phyloP scores from a whole-genome alignment of 2,888 invertebrate genomes.

The Silvanus unidentatus region DNA sequence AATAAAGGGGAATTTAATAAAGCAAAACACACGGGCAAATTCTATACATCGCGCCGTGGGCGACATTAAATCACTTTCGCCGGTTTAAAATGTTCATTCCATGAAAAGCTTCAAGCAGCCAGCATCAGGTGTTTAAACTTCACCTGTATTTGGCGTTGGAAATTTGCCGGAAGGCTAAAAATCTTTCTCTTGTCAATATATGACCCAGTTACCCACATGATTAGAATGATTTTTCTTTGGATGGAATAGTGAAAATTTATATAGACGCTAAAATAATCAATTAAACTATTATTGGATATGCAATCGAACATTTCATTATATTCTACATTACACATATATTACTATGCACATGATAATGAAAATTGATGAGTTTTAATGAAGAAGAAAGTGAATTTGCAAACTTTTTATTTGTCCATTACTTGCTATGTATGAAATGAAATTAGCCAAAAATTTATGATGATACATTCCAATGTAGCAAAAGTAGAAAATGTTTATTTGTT shows the following conservation, averaged over 20 bases:
- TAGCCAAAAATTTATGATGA: too few relatives aligned
- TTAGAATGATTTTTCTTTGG: slow-evolving; percentile 1
- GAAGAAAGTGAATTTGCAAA: neutral
- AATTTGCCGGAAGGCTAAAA: slow-evolving; percentile 19
- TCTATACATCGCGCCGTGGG: neutral
- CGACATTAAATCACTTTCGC: slow-evolving; percentile 2
- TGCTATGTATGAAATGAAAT: too few relatives aligned
- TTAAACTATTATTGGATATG: neutral
- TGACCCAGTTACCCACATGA: slow-evolving; percentile 25
- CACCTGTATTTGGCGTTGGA: slow-evolving; percentile 16
- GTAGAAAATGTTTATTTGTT: too few relatives aligned
- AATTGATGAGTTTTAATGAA: too few relatives aligned
- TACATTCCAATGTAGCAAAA: too few relatives aligned
- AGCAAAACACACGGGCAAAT: neutral
- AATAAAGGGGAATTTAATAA: too few relatives aligned
- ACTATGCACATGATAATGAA: neutral
- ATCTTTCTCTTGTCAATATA: slow-evolving; percentile 20
- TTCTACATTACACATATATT: neutral
- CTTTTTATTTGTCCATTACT: too few relatives aligned
- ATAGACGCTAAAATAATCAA: neutral
- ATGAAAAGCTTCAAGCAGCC: neutral
- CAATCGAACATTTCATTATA: neutral
- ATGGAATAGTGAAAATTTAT: neutral
- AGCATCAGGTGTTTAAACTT: slow-evolving; percentile 5
- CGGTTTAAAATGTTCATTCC: neutral